These are phyloP conservation scores for Macropis europaea DNA, from an alignment of 2,888 invertebrate species.

Conservation along the genomic window DNA sequence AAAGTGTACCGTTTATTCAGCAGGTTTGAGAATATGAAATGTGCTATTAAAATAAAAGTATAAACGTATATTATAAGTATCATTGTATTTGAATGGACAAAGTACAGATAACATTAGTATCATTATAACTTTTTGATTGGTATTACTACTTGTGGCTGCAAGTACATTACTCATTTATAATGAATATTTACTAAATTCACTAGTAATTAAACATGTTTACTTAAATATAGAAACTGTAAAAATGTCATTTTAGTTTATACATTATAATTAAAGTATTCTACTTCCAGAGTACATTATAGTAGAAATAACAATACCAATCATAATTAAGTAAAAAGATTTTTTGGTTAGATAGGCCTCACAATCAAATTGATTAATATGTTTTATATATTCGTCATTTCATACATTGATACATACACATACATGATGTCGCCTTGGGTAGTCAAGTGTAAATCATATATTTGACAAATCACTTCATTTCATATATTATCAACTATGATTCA, in stretches of 20 bases:
- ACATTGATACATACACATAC: constrained; percentile 72
- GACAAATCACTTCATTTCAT: constrained; percentile 41
- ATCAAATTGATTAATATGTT: constrained; percentile 62
- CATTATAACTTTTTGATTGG: constrained; percentile 33
- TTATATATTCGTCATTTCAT: constrained; percentile 69
- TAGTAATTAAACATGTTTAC: not conserved
- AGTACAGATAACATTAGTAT: constrained; percentile 37
- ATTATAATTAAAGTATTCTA: constrained; percentile 8
- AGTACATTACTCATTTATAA: constrained; percentile 12
- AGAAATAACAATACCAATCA: constrained; percentile 55
- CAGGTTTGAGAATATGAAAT: constrained; percentile 9
- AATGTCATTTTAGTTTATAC: constrained; percentile 25
- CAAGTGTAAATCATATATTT: constrained; percentile 54
- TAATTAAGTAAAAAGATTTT: constrained; percentile 42
- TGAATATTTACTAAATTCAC: constrained; percentile 2
- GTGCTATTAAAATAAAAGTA: constrained; percentile 25
- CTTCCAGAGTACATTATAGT: not conserved
- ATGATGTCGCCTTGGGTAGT: constrained; percentile 65
- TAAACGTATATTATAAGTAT: constrained; percentile 16
- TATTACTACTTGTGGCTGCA: constrained; percentile 35
- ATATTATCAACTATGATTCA: constrained; percentile 40
- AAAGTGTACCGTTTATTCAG: constrained; percentile 3
- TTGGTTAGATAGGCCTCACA: constrained; percentile 64
- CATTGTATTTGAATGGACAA: constrained; percentile 31
- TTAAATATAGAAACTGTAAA: constrained; percentile 32